Percentiles rank a stretch among this genome's conserved stretches.
Conservation (phyloP, 2,888 invertebrate species). For the Heliothis peltigera region DNA sequence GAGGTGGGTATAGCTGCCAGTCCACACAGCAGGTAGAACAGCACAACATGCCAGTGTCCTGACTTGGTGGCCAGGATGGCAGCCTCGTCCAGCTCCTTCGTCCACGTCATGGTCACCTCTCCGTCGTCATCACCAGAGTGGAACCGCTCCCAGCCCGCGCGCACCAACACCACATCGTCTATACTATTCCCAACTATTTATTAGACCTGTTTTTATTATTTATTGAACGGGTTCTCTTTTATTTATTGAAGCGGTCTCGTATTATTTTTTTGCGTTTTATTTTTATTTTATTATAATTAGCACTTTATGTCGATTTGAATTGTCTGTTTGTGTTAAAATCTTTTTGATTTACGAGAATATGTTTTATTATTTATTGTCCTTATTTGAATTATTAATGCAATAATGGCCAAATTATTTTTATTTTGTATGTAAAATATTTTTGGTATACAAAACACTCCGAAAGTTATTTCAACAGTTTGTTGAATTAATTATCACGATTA, state of each 20-base stretch:
- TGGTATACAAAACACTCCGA: conserved; percentile 1
- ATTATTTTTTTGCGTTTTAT: not conserved
- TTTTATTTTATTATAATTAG: conserved; percentile 2
- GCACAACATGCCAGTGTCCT: conserved; percentile 91
- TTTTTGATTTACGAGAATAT: conserved; percentile 16
- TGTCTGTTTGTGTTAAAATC: not conserved
- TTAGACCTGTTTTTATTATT: conserved; percentile 30
- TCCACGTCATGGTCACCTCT: conserved; percentile 81
- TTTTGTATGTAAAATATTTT: not conserved
- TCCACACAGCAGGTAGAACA: conserved; percentile 91
- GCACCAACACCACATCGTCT: conserved; percentile 32
- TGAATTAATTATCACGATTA: conserved; percentile 19
- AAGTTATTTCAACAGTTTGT: not conserved
- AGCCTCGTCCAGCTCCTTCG: conserved; percentile 89
- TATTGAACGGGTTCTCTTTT: conserved; percentile 22
- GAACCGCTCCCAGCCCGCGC: conserved; percentile 6
- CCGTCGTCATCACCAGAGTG: conserved; percentile 38
- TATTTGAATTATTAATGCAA: not conserved
- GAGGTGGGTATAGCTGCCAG: conserved; percentile 92
- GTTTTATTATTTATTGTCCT: conserved; percentile 1
- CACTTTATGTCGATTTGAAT: not conserved
- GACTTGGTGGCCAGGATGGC: conserved; percentile 90
- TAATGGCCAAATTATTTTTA: not conserved
- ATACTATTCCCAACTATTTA: conserved; percentile 15
- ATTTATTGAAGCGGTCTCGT: conserved; percentile 4